Percentiles rank a stretch among this genome's conserved stretches.
These are phyloP conservation scores for Coleophora flavipennella DNA, from an alignment of 2,888 invertebrate species.

Conservation along the genomic window DNA sequence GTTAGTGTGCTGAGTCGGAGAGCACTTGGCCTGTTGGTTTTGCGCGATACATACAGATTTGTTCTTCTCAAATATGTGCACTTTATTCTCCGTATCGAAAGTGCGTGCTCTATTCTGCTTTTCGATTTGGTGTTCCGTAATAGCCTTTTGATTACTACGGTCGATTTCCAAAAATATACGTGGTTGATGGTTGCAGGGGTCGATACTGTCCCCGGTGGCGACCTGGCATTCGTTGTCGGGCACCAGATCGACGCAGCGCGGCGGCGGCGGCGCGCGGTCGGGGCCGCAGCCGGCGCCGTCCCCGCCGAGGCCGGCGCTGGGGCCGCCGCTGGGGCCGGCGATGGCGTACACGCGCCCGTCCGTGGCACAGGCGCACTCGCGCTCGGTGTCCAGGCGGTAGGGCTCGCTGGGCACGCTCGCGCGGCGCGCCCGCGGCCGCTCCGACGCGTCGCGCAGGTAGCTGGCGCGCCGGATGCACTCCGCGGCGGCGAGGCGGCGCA, in stretches of 20 bases:
- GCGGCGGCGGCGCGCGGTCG: constrained; percentile 23
- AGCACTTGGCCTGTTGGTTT: neutral
- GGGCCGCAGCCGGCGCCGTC: constrained; percentile 15
- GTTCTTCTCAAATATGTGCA: neutral
- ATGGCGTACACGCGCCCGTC: constrained; percentile 27
- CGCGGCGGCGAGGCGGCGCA: constrained; percentile 22
- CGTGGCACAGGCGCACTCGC: constrained; percentile 26
- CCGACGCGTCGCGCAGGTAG: constrained; percentile 22
- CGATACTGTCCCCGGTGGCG: constrained; percentile 13
- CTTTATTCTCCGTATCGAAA: neutral
- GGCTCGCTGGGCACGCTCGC: constrained; percentile 6
- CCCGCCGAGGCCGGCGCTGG: constrained; percentile 20
- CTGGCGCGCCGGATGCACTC: constrained; percentile 18
- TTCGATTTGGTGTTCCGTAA: too few relatives aligned
- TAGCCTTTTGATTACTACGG: constrained; percentile 14
- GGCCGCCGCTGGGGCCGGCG: constrained; percentile 1
- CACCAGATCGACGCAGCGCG: constrained; percentile 21
- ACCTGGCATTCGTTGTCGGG: constrained; percentile 27
- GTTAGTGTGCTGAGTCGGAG: constrained; percentile 6
- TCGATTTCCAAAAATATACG: constrained; percentile 32
- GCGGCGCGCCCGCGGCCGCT: constrained; percentile 6
- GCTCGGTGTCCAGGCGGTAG: constrained; percentile 19
- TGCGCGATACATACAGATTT: neutral
- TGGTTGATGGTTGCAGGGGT: constrained; percentile 39
- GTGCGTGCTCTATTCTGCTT: neutral